Base-by-base conservation (phyloP, 2,888 invertebrate species). In the Aethes cnicana region DNA sequence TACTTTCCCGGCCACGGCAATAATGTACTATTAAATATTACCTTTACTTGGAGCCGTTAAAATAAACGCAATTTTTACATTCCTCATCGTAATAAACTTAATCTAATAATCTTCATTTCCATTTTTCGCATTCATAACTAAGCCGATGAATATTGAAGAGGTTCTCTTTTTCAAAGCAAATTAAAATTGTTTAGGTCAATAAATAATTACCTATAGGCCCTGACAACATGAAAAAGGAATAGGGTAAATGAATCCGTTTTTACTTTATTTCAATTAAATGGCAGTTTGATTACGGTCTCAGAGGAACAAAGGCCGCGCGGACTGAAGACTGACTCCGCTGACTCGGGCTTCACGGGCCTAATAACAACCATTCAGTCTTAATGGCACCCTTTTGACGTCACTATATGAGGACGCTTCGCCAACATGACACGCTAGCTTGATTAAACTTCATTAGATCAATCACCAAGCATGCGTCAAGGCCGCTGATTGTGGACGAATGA, bases 401-500 rank as follows among this genome's bases (percentile, higher is more conserved):
- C 23, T 58, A 48, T 54, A 58, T 53, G 63, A 63, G 69, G 68
- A 71, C 64, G 69, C 56, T 63, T 66, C 48, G 47, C 53, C 37
- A 53, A 48, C 59, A 59, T 68, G 62, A 54, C 61, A 56, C 61
- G 61, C 72, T 66, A 63, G 59, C 63, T 65, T 70, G 69, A 80
- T 79, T 74, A 71, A 64, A 66, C 64, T 60, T 75, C 75, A 78
- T 76, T 75, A 61, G 65, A 61, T 67, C 61, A 59, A 68, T 64
- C 63, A 63, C n/a, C n/a, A 58, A 64, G 62, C 57, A 48, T 48
- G 57, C 53, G 54, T 55, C 33, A 37, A 36, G 35, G 35, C 4
- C 35, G 35, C 20, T 35, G 23, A 39, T 36, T 26, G 48, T 25
- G 41, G 12, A 48, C 25, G 33, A 49, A 35, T 42, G 18, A 47